Percentiles rank a stretch among this genome's conserved stretches.
These are phyloP conservation scores for Tuberolachnus salignus DNA, from an alignment of 2,888 invertebrate genomes.

Conservation along the genomic window DNA sequence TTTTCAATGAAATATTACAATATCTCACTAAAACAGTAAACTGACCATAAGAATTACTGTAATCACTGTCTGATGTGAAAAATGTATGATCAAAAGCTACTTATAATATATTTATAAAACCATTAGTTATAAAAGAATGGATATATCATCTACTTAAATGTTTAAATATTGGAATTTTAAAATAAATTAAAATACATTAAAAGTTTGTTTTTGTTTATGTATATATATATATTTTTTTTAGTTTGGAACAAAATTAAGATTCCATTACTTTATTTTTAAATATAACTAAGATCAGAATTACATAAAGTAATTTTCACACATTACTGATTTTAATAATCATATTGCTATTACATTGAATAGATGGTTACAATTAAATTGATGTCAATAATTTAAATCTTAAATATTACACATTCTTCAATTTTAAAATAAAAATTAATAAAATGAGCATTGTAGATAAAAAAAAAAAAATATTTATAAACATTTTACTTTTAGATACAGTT, in stretches of 20 bases:
- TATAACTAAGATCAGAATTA: constrained; percentile 3
- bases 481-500: not conserved
- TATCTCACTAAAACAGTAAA: too few relatives aligned
- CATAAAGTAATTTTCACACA: constrained; percentile 6
- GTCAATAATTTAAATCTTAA: constrained; percentile 26
- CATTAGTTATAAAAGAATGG: not conserved
- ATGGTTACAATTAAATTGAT: not conserved
- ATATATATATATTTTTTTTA: not conserved
- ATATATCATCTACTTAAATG: not conserved
- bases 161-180: constrained; percentile 9
- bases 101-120: constrained; percentile 14
- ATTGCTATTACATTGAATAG: constrained; percentile 12
- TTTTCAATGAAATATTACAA: too few relatives aligned
- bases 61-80: not conserved
- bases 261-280: constrained; percentile 27
- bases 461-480: not conserved
- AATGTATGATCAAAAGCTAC: not conserved
- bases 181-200: not conserved
- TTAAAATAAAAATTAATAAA: constrained; percentile 4
- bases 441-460: constrained; percentile 7
- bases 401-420: constrained; percentile 2
- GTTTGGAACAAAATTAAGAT: constrained; percentile 28
- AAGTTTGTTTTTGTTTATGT: too few relatives aligned
- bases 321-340: not conserved
- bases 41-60: not conserved